A percentile compares a stretch with the other conserved stretches of the same genome.
phyloP scores from a whole-genome alignment of 2,797 vertebrate genomes.

The Urophycis tenuis region DNA sequence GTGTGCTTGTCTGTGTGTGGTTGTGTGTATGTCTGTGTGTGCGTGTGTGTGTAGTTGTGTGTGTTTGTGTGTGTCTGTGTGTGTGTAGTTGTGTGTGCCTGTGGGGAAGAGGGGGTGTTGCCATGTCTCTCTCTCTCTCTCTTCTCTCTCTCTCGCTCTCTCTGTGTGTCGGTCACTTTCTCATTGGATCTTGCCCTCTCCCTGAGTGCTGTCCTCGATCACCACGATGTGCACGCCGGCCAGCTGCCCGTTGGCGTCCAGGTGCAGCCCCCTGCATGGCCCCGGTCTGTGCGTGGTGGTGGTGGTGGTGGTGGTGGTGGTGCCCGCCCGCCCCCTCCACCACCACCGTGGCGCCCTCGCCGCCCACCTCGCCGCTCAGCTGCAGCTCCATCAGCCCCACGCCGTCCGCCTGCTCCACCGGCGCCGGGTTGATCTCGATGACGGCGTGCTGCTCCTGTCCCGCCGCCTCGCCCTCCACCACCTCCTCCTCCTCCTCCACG shows the following conservation, averaged over 20 bases:
- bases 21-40: no score
- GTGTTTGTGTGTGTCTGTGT: no score
- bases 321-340: constrained; percentile 36
- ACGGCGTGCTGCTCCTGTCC: constrained; percentile 72
- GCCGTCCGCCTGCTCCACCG: constrained; percentile 58
- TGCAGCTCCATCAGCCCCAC: constrained; percentile 68
- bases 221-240: constrained; percentile 89
- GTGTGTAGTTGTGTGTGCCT: no score
- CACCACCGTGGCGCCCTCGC: constrained; percentile 66
- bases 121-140: background rate
- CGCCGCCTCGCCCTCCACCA: constrained; percentile 64
- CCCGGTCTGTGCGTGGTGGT: constrained; percentile 62
- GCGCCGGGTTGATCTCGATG: constrained; percentile 86
- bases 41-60: no score
- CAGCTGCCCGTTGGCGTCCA: constrained; percentile 81
- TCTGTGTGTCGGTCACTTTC: background rate
- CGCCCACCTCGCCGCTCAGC: constrained; percentile 61
- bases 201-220: constrained; percentile 75
- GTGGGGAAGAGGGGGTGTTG: background rate
- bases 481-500: constrained; percentile 61
- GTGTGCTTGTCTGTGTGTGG: no score
- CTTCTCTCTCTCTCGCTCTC: background rate
- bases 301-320: constrained; percentile 57
- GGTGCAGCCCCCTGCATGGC: constrained; percentile 76
- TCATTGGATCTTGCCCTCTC: constrained; percentile 57